Conservation (phyloP, 2,113 vertebrate genomes). For the Ciconia boyciana region DNA sequence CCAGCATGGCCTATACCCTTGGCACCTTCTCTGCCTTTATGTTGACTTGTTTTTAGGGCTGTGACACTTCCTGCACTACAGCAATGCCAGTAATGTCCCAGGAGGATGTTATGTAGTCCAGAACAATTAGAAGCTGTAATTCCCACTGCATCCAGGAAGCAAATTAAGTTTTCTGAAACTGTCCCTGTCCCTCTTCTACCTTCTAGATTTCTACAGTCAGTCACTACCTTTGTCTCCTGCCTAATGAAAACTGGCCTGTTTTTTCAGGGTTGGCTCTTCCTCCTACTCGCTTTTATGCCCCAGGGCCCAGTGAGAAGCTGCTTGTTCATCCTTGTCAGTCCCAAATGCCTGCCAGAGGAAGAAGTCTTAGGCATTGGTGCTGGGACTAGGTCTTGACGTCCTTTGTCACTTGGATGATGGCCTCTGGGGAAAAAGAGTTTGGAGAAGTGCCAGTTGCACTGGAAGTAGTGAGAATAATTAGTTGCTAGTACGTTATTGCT, state of each 20-base stretch:
- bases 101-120: not conserved
- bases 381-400: not conserved
- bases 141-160: not conserved
- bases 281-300: not conserved
- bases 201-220: not conserved
- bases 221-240: not conserved
- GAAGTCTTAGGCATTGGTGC: not conserved
- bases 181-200: not conserved
- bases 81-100: not conserved
- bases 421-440: not conserved
- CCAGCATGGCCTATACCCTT: not conserved
- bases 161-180: not conserved
- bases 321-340: not conserved
- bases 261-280: not conserved
- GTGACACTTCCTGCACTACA: not conserved
- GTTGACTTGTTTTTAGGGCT: not conserved
- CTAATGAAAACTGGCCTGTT: not conserved
- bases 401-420: not conserved
- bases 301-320: not conserved
- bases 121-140: not conserved
- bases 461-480: not conserved
- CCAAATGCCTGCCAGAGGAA: not conserved
- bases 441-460: not conserved
- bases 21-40: not conserved
- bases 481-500: not conserved